Evolutionary conservation across 2,113 vertebrate genomes (phyloP).

Genomic region (Pterophyllum scalare): DNA sequence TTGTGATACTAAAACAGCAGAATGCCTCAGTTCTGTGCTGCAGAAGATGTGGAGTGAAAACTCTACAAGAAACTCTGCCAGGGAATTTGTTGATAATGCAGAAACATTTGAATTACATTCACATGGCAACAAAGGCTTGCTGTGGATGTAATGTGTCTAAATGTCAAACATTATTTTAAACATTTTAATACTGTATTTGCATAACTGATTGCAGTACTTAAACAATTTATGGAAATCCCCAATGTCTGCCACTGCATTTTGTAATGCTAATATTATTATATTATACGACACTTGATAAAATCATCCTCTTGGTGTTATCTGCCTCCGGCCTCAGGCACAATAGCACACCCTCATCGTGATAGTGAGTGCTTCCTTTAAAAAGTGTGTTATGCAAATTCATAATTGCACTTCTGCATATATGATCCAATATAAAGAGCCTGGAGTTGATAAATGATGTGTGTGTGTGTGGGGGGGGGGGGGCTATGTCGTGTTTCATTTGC

Average conservation of each 20-base stretch:
- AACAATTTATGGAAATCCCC: conserved; percentile 11
- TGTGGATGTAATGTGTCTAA: not conserved
- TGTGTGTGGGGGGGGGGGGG: no score
- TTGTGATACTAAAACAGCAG: conserved; percentile 23
- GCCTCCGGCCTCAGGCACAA: not conserved
- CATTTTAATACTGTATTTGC: conserved; percentile 28
- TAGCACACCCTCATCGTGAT: not conserved
- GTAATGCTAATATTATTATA: conserved; percentile 14
- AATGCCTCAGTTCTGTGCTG: conserved; percentile 17
- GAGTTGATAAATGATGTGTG: not conserved
- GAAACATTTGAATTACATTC: not conserved
- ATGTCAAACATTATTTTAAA: conserved; percentile 11
- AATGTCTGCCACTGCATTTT: not conserved
- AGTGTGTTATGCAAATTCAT: not conserved
- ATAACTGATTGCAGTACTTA: conserved; percentile 23
- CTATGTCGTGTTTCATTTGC: not conserved
- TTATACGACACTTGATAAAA: conserved; percentile 7
- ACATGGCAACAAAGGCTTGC: conserved; percentile 9
- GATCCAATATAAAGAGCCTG: not conserved
- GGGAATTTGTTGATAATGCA: not conserved
- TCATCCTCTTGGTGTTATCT: conserved; percentile 17
- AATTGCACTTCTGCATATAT: not conserved
- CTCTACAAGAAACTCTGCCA: not conserved
- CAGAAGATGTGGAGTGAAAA: conserved; percentile 3
- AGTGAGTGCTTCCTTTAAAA: not conserved